phyloP scores from a whole-genome alignment of 2,113 vertebrate genomes.

The Ornithorhynchus anatinus region DNA sequence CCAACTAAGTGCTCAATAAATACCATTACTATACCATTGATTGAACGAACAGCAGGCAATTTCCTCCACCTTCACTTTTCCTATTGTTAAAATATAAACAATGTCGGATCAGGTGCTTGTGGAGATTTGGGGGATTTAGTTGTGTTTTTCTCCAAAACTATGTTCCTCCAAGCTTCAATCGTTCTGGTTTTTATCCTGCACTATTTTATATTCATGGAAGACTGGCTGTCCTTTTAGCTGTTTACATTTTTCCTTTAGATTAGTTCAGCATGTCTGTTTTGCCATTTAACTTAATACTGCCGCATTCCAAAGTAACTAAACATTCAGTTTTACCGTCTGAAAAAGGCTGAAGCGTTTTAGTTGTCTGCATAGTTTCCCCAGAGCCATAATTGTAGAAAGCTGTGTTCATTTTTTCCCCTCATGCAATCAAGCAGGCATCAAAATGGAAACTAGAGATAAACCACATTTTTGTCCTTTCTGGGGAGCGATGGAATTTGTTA shows the following conservation, averaged over 20 bases:
- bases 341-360: background rate
- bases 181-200: background rate
- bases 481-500: background rate
- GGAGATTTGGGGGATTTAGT: background rate
- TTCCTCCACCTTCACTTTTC: background rate
- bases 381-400: background rate
- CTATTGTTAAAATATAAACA: background rate
- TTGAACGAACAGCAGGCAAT: background rate
- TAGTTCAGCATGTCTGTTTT: background rate
- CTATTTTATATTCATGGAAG: background rate
- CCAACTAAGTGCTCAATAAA: no score
- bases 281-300: background rate
- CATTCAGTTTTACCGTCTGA: background rate
- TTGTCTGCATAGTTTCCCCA: background rate
- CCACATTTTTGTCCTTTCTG: background rate
- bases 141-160: background rate
- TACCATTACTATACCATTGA: no score
- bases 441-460: background rate
- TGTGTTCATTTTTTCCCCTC: background rate
- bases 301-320: background rate
- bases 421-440: background rate
- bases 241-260: conserved; percentile 8
- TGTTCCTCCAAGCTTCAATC: accelerated
- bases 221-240: background rate
- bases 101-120: background rate